A percentile compares a stretch with the other conserved stretches of the same genome.
Conservation (phyloP, 2,113 vertebrate species). For the Cottus gobio region DNA sequence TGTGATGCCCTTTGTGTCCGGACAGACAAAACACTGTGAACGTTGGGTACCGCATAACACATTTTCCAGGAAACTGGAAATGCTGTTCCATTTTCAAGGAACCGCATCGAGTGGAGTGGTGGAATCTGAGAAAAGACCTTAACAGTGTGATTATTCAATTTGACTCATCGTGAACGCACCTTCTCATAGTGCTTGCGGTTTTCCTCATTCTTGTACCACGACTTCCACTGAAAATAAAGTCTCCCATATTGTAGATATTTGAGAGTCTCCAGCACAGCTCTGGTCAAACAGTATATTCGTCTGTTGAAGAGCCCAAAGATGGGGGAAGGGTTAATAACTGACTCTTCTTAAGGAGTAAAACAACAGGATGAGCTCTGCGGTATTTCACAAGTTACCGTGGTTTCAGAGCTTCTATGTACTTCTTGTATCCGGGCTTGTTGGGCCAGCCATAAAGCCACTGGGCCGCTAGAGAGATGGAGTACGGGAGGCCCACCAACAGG, state of each 20-base stretch:
- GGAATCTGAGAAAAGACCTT: background rate
- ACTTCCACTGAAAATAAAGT: constrained; percentile 78
- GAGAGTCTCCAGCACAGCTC: constrained; percentile 77
- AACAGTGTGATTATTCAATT: background rate
- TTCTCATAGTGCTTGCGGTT: constrained; percentile 78
- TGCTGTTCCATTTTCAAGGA: too few relatives aligned
- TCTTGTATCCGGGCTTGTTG: constrained; percentile 77
- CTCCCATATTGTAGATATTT: constrained; percentile 80
- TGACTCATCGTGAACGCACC: constrained; percentile 61
- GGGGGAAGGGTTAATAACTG: background rate
- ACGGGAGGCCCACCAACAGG: constrained; percentile 75
- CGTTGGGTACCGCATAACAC: background rate
- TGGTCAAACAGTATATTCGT: constrained; percentile 77
- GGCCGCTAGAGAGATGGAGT: constrained; percentile 72
- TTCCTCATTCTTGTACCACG: constrained; percentile 76
- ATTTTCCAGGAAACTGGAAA: background rate
- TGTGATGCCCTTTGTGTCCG: constrained; percentile 67
- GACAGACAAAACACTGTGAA: background rate
- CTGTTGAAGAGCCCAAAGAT: constrained; percentile 46
- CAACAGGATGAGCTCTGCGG: background rate
- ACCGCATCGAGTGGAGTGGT: background rate
- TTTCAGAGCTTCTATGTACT: constrained; percentile 82
- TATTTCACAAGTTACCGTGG: constrained; percentile 68
- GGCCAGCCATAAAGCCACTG: constrained; percentile 83
- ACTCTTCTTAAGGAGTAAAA: background rate